Evolutionary conservation across 2,888 invertebrate species (phyloP).

Genomic region (Lamellibrachia satsuma): DNA sequence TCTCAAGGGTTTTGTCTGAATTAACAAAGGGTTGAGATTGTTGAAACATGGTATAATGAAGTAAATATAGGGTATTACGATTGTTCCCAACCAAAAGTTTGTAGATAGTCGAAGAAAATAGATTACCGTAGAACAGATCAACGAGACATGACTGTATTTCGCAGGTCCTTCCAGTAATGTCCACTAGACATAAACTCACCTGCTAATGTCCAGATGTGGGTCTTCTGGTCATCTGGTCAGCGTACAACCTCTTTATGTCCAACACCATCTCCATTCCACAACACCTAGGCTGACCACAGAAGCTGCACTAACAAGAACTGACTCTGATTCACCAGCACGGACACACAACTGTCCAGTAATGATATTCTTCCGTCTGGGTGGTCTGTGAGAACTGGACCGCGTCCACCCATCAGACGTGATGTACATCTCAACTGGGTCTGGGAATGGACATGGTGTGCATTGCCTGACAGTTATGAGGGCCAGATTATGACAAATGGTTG

Average conservation of each 20-base stretch:
- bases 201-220: background rate
- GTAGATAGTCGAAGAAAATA: too few relatives aligned
- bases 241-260: too few relatives aligned
- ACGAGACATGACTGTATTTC: background rate
- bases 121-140: background rate
- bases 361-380: background rate
- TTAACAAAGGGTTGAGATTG: too few relatives aligned
- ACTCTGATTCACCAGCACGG: background rate
- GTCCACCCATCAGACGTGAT: background rate
- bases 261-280: background rate
- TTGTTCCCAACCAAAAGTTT: too few relatives aligned
- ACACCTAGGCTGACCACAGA: background rate
- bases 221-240: background rate
- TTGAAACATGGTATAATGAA: too few relatives aligned
- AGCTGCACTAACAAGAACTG: background rate
- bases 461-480: background rate
- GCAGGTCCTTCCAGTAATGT: background rate
- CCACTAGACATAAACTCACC: background rate
- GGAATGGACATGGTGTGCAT: background rate
- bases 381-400: background rate
- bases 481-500: background rate
- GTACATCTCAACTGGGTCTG: background rate
- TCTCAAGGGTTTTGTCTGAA: too few relatives aligned
- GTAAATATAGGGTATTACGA: too few relatives aligned
- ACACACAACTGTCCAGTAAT: background rate